Evolutionary conservation across 2,888 invertebrate species (phyloP).

Genomic region (Octodonta nipae): DNA sequence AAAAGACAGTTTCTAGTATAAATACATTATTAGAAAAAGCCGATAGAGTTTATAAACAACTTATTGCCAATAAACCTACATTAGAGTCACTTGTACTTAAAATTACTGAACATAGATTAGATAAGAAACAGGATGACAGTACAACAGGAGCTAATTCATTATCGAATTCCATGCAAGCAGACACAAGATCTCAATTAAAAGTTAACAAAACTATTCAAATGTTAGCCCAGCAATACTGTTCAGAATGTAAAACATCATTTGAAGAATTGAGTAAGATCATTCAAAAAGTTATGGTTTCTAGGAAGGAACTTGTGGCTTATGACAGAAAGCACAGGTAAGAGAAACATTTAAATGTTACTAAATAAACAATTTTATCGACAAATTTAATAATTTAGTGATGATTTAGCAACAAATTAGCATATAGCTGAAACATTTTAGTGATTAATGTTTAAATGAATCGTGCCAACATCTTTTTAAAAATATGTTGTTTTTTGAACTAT

Average conservation of each 20-base stretch:
- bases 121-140: conserved; percentile 45
- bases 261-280: conserved; percentile 86
- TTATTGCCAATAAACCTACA: conserved; percentile 79
- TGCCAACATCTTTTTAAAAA: too few relatives aligned
- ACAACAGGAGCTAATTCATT: conserved; percentile 16
- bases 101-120: conserved; percentile 74
- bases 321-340: conserved; percentile 58
- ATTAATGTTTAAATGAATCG: too few relatives aligned
- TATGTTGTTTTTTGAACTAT: too few relatives aligned
- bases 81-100: conserved; percentile 75
- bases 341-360: too few relatives aligned
- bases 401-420: too few relatives aligned
- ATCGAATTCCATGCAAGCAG: conserved; percentile 17
- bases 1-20: conserved; percentile 85
- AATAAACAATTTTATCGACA: too few relatives aligned
- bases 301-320: conserved; percentile 80
- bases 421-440: too few relatives aligned
- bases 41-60: conserved; percentile 81
- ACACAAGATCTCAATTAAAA: conserved; percentile 35
- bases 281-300: conserved; percentile 80
- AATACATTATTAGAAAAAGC: conserved; percentile 86
- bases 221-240: conserved; percentile 87
- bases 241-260: conserved; percentile 86
- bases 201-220: conserved; percentile 89
- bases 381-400: too few relatives aligned